Percentiles rank a stretch among this genome's conserved stretches.
phyloP scores from a whole-genome alignment of 2,113 vertebrate genomes.

The Hystrix brachyura region DNA sequence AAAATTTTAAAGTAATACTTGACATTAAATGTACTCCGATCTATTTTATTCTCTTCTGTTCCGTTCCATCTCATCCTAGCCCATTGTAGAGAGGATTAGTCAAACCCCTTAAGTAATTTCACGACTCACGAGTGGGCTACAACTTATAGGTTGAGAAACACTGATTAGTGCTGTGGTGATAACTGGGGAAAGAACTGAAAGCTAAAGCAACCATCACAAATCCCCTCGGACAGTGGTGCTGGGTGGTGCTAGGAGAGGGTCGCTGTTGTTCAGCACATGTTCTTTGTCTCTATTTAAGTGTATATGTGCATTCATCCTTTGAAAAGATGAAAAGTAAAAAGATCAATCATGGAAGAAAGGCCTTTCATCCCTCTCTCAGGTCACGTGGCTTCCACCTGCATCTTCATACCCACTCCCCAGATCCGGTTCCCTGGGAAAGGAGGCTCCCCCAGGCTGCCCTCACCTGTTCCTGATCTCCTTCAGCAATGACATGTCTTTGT shows the following conservation, averaged over 20 bases:
- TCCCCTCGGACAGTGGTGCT: background rate
- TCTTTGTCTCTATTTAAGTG: background rate
- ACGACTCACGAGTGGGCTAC: background rate
- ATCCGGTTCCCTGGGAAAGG: background rate
- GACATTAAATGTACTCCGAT: background rate
- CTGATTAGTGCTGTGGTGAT: background rate
- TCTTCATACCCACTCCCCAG: background rate
- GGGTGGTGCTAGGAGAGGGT: rapidly evolving
- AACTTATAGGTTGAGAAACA: background rate
- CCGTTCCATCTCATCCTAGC: background rate
- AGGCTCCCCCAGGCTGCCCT: background rate
- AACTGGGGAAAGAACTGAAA: background rate
- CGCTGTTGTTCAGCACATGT: background rate
- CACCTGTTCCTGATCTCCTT: slow-evolving; percentile 97
- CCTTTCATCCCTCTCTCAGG: background rate
- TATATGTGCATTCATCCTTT: background rate
- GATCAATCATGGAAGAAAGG: background rate
- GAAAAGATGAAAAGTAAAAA: background rate
- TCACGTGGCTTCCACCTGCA: rapidly evolving
- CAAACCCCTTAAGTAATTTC: background rate
- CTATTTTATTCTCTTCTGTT: too few relatives aligned
- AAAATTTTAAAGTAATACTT: background rate
- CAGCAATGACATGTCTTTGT: slow-evolving; percentile 93
- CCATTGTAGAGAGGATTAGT: background rate
- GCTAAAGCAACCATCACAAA: background rate